Conservation (phyloP, 2,113 vertebrate species). For the Engraulis encrasicolus region DNA sequence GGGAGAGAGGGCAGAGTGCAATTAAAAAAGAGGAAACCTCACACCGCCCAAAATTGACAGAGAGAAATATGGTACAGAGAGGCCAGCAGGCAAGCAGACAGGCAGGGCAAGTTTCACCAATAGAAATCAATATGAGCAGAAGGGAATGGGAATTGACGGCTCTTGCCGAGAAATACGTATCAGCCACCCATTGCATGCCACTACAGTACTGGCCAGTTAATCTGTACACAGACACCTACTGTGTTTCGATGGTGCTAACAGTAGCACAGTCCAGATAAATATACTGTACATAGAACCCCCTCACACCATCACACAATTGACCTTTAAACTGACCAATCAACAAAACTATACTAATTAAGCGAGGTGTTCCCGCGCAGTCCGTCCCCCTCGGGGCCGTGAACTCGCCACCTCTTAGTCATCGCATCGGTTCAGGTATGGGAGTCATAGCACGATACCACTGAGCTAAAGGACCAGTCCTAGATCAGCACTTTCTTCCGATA, state of each 20-base stretch:
- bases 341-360: too few relatives aligned
- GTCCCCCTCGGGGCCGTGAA: too few relatives aligned
- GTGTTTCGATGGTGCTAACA: neutral
- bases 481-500: too few relatives aligned
- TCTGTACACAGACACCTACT: neutral
- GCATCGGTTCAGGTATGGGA: too few relatives aligned
- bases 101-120: neutral
- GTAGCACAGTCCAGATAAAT: neutral
- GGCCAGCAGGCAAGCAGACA: too few relatives aligned
- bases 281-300: neutral
- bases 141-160: neutral
- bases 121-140: constrained; percentile 10
- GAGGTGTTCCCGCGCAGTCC: too few relatives aligned
- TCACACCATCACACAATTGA: neutral
- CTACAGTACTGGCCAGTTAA: neutral
- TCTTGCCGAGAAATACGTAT: neutral
- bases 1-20: neutral
- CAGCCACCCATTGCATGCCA: neutral
- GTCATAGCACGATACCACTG: too few relatives aligned
- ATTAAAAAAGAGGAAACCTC: neutral
- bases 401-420: too few relatives aligned
- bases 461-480: too few relatives aligned
- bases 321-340: too few relatives aligned
- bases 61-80: too few relatives aligned
- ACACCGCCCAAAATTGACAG: neutral